These are phyloP conservation scores for Scrobipalpa atriplicella DNA, from an alignment of 2,888 invertebrate genomes.

Conservation along the genomic window DNA sequence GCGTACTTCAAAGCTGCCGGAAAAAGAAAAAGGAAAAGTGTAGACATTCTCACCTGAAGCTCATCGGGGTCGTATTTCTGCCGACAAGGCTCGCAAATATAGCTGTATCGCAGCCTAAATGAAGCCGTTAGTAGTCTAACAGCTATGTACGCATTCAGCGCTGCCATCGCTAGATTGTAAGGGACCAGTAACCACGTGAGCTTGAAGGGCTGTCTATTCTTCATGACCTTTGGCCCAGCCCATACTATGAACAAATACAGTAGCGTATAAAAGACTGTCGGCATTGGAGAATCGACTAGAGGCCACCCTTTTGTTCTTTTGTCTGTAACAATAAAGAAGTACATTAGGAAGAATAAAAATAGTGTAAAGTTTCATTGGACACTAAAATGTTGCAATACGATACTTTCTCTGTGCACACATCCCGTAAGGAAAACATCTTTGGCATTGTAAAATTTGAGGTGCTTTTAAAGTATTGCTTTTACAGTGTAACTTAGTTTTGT, in stretches of 20 bases:
- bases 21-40: neutral
- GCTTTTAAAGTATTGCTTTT: neutral
- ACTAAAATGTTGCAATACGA: neutral
- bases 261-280: conserved; percentile 87
- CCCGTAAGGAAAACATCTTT: neutral
- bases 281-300: conserved; percentile 90
- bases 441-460: neutral
- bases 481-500: neutral
- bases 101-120: conserved; percentile 89
- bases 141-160: conserved; percentile 92
- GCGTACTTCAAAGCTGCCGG: no score
- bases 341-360: neutral
- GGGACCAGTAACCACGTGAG: conserved; percentile 89
- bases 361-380: neutral
- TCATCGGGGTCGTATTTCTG: conserved; percentile 90
- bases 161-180: conserved; percentile 93
- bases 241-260: conserved; percentile 90
- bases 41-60: conserved; percentile 85
- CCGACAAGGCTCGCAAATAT: conserved; percentile 93
- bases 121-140: conserved; percentile 89
- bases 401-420: neutral
- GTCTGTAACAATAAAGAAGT: conserved; percentile 80
- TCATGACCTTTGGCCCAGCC: conserved; percentile 92
- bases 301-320: conserved; percentile 92
- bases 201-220: conserved; percentile 88